Conservation (phyloP, 1,140 invertebrate genomes). For the Drosophila melanogaster region DNA sequence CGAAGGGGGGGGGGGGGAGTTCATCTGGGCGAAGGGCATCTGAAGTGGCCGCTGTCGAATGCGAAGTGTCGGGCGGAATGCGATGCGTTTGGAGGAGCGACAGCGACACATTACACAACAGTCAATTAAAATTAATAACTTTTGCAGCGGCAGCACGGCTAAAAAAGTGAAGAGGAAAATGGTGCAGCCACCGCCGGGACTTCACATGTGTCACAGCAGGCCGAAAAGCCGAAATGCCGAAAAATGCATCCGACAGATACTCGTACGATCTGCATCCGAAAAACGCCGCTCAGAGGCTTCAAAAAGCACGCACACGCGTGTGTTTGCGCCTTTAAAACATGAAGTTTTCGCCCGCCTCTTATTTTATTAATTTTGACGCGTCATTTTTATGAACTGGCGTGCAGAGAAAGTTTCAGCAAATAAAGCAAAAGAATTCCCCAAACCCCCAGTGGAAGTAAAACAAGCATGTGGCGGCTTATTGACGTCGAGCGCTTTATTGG, state of each 20-base stretch:
- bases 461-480: constrained; percentile 56
- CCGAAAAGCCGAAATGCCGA: constrained; percentile 26
- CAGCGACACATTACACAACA: constrained; percentile 75
- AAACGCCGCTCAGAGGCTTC: constrained; percentile 38
- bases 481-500: constrained; percentile 73
- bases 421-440: constrained; percentile 16
- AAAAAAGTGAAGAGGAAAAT: constrained; percentile 26
- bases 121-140: constrained; percentile 83
- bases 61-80: constrained; percentile 63
- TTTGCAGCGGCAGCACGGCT: constrained; percentile 51
- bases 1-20: too few relatives aligned
- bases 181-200: constrained; percentile 23
- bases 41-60: constrained; percentile 65
- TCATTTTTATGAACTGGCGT: constrained; percentile 38
- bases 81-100: constrained; percentile 42
- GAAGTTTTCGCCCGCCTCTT: constrained; percentile 16
- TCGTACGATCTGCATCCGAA: constrained; percentile 32
- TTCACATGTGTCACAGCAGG: constrained; percentile 67
- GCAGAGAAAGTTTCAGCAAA: constrained; percentile 44
- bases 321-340: constrained; percentile 61
- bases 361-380: constrained; percentile 67
- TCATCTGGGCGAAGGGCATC: constrained; percentile 28
- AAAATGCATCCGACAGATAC: constrained; percentile 75
- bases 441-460: constrained; percentile 23
- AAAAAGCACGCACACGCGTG: constrained; percentile 65